Conservation (phyloP, 1,140 invertebrate genomes). For the Neuroterus valhalla region DNA sequence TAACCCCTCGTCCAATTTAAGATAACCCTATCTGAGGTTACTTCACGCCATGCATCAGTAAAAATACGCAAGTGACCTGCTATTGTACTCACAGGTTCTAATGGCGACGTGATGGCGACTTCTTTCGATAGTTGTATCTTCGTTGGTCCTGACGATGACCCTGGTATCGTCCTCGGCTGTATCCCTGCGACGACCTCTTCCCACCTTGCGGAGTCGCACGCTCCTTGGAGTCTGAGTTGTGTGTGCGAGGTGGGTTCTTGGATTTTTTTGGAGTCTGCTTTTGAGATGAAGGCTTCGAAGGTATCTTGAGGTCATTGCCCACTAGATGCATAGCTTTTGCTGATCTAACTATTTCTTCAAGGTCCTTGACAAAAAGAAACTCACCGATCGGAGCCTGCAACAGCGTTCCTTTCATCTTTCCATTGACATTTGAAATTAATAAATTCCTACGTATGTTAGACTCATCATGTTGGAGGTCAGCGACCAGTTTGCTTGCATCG, state of each 20-base stretch:
- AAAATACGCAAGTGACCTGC: constrained; percentile 42
- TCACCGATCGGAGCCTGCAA: constrained; percentile 15
- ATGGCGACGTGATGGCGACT: constrained; percentile 11
- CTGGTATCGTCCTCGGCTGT: constrained; percentile 11
- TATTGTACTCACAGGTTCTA: constrained; percentile 35
- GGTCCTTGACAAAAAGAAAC: constrained; percentile 35
- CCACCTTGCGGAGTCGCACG: constrained; percentile 10
- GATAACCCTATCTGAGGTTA: constrained; percentile 40
- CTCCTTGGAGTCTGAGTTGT: neutral
- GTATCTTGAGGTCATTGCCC: constrained; percentile 37
- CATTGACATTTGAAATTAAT: constrained; percentile 43
- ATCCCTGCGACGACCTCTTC: constrained; percentile 30
- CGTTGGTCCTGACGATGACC: constrained; percentile 4
- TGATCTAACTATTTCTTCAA: constrained; percentile 38
- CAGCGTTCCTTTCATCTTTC: constrained; percentile 35
- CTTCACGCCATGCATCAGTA: constrained; percentile 34
- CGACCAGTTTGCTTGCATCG: constrained; percentile 37
- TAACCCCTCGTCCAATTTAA: constrained; percentile 43
- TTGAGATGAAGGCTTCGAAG: constrained; percentile 23
- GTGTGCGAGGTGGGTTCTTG: constrained; percentile 37
- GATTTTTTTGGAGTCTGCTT: constrained; percentile 47
- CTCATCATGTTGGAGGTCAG: constrained; percentile 51
- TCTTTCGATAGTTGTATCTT: constrained; percentile 6
- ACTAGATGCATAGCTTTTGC: constrained; percentile 41
- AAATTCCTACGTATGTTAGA: constrained; percentile 43